These are phyloP conservation scores for Galemys pyrenaicus DNA, from an alignment of 2,113 vertebrate species.

Conservation along the genomic window DNA sequence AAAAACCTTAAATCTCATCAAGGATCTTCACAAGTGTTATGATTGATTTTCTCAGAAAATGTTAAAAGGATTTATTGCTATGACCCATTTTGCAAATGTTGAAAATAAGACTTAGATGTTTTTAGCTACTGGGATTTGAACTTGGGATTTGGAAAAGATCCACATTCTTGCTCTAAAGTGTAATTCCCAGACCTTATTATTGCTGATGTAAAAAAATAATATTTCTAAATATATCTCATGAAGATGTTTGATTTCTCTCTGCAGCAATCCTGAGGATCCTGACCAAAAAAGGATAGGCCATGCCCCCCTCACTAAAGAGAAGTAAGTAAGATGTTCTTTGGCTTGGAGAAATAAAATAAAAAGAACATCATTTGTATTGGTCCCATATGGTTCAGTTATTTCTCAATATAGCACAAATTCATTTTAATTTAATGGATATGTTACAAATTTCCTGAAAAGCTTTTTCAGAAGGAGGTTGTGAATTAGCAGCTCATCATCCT, in stretches of 20 bases:
- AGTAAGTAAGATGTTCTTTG: background rate
- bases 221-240: background rate
- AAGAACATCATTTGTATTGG: background rate
- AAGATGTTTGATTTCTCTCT: background rate
- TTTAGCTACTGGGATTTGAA: background rate
- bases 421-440: conserved; percentile 77
- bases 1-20: background rate
- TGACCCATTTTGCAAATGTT: background rate
- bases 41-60: background rate
- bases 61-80: background rate
- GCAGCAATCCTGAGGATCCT: background rate
- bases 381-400: conserved; percentile 43
- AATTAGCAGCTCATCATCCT: conserved; percentile 68
- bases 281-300: background rate
- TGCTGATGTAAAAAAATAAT: no score
- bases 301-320: background rate
- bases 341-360: conserved; percentile 47
- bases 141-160: background rate
- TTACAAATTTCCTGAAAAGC: conserved; percentile 69
- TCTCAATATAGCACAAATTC: conserved; percentile 55
- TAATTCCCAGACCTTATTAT: background rate
- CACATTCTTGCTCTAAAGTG: background rate
- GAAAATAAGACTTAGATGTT: background rate
- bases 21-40: background rate
- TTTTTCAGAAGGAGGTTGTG: conserved; percentile 67